phyloP scores from a whole-genome alignment of 2,797 vertebrate genomes.

The Siniperca undulata region DNA sequence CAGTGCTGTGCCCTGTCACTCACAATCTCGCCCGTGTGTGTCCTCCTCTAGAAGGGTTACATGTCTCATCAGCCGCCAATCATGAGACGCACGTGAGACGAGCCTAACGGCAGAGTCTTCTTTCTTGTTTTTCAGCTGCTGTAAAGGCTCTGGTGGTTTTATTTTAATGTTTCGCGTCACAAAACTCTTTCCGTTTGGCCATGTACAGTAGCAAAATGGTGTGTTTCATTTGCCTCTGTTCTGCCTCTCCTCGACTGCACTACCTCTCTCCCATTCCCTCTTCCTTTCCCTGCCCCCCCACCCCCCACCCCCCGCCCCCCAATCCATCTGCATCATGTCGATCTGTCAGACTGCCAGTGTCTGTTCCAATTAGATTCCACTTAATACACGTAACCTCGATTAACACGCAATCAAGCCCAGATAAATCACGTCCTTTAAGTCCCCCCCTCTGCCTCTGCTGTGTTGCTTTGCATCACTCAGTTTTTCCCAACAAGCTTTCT shows the following conservation, averaged over 20 bases:
- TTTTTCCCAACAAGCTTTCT: slow-evolving; percentile 80
- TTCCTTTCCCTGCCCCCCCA: slow-evolving; percentile 60
- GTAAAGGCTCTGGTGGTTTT: slow-evolving; percentile 47
- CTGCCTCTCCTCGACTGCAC: slow-evolving; percentile 39
- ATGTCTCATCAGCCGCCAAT: slow-evolving; percentile 82
- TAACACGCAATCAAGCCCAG: slow-evolving; percentile 93
- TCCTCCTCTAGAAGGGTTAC: slow-evolving; percentile 76
- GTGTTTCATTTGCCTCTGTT: slow-evolving; percentile 48
- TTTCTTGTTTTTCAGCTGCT: slow-evolving; percentile 36
- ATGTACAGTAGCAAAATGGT: slow-evolving; percentile 41
- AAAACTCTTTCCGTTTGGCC: slow-evolving; percentile 23
- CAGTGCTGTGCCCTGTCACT: slow-evolving; percentile 75
- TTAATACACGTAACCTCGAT: slow-evolving; percentile 93
- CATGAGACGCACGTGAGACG: slow-evolving; percentile 67
- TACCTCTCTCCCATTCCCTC: slow-evolving; percentile 61
- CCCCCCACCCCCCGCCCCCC: slow-evolving; percentile 67
- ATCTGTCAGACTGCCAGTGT: slow-evolving; percentile 93
- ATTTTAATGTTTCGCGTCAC: slow-evolving; percentile 35
- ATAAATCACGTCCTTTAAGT: slow-evolving; percentile 92
- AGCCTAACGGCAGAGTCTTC: slow-evolving; percentile 31
- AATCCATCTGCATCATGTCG: slow-evolving; percentile 92
- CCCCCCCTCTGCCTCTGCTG: slow-evolving; percentile 82
- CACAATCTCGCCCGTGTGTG: slow-evolving; percentile 78
- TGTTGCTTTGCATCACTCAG: slow-evolving; percentile 87
- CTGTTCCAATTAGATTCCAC: slow-evolving; percentile 93